phyloP scores from a whole-genome alignment of 2,888 invertebrate species.

The Mimas tiliae region DNA sequence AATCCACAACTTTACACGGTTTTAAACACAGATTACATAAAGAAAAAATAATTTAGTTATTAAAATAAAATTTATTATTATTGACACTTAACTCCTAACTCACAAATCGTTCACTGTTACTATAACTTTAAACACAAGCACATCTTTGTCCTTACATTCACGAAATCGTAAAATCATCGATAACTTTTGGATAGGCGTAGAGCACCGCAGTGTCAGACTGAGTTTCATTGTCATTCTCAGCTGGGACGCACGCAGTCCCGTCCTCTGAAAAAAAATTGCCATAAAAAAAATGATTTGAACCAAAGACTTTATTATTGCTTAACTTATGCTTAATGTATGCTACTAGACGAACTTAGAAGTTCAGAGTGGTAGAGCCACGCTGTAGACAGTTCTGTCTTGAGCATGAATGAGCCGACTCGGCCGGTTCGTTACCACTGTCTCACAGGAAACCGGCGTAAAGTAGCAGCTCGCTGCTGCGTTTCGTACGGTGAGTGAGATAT shows the following conservation, averaged over 20 bases:
- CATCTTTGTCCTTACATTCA: constrained; percentile 34
- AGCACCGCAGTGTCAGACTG: constrained; percentile 64
- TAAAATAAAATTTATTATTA: constrained; percentile 21
- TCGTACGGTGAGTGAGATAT: no score
- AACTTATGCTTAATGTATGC: no score
- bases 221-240: constrained; percentile 61
- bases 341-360: no score
- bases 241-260: constrained; percentile 50
- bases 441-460: no score
- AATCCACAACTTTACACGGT: background rate
- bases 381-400: no score
- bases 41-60: background rate
- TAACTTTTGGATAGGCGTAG: constrained; percentile 70
- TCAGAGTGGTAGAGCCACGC: no score
- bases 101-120: constrained; percentile 9
- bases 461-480: no score
- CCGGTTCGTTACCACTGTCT: no score
- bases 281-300: no score
- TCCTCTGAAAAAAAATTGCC: constrained; percentile 41
- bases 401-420: no score
- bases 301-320: no score
- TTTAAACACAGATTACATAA: background rate
- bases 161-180: constrained; percentile 61
- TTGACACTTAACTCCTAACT: constrained; percentile 2
- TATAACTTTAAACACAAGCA: constrained; percentile 7